Percentiles rank a stretch among this genome's conserved stretches.
Conservation (phyloP, 2,113 vertebrate genomes). For the Perca flavescens region DNA sequence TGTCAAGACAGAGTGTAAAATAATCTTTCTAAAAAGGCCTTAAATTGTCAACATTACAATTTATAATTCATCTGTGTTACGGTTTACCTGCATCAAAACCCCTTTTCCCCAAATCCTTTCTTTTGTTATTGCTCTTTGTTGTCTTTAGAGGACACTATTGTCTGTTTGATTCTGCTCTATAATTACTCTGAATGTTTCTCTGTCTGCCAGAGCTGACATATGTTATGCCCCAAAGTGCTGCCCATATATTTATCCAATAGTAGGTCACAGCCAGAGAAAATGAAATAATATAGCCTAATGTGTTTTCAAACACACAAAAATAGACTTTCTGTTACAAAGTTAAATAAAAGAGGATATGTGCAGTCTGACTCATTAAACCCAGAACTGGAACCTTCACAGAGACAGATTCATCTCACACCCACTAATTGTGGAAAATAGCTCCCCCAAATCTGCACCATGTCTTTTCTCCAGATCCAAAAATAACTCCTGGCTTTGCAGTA, state of each 20-base stretch:
- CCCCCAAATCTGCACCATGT: slow-evolving; percentile 32
- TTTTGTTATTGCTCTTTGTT: neutral
- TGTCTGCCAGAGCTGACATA: slow-evolving; percentile 2
- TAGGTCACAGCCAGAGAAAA: slow-evolving; percentile 1
- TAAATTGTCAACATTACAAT: neutral
- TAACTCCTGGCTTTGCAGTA: slow-evolving; percentile 37
- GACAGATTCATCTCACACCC: slow-evolving; percentile 37
- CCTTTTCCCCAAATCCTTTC: neutral
- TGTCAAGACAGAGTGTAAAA: too few species aligned
- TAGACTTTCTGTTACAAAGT: neutral
- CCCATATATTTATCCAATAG: neutral
- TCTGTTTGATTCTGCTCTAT: slow-evolving; percentile 7
- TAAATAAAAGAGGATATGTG: neutral
- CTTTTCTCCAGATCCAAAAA: slow-evolving; percentile 56
- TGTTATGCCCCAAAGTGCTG: slow-evolving; percentile 29
- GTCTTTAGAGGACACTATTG: neutral
- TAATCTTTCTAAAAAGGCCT: too few species aligned
- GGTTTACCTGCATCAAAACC: neutral
- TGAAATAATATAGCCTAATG: neutral
- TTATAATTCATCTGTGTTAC: neutral
- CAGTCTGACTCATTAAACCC: slow-evolving; percentile 34
- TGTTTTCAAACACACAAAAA: neutral
- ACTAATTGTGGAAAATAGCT: slow-evolving; percentile 45
- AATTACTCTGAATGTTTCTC: slow-evolving; percentile 1
- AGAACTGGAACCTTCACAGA: slow-evolving; percentile 15